Conservation (phyloP, 2,888 invertebrate species). For the Diploptera punctata region DNA sequence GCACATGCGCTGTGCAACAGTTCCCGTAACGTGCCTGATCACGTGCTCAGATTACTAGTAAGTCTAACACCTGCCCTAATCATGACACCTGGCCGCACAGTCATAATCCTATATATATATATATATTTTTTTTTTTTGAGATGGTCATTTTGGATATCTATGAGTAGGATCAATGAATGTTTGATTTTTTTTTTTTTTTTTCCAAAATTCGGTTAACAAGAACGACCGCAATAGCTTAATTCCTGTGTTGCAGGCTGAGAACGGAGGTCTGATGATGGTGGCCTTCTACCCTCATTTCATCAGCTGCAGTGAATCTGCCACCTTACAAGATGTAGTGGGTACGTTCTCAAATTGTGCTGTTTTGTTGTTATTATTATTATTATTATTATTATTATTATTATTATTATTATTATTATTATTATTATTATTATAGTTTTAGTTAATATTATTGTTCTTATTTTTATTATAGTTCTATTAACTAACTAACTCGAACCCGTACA, state of each 20-base stretch:
- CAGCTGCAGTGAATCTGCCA: slow-evolving; percentile 64
- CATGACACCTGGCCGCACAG: too few relatives aligned
- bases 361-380: background rate
- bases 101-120: too few relatives aligned
- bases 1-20: slow-evolving; percentile 64
- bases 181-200: too few relatives aligned
- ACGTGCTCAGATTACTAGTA: slow-evolving; percentile 62
- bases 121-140: too few relatives aligned
- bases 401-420: background rate
- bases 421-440: too few relatives aligned
- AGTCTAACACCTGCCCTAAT: too few relatives aligned
- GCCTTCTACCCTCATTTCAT: slow-evolving; percentile 68
- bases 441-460: background rate
- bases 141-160: too few relatives aligned
- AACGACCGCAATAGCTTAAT: too few relatives aligned
- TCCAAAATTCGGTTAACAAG: too few relatives aligned
- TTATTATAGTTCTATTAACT: background rate
- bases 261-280: slow-evolving; percentile 70
- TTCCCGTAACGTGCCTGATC: slow-evolving; percentile 65
- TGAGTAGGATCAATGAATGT: too few relatives aligned
- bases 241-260: slow-evolving; percentile 63
- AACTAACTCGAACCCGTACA: background rate
- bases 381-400: background rate
- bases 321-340: slow-evolving; percentile 66
- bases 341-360: too few relatives aligned